These are phyloP conservation scores for Teleiodes luculella DNA, from an alignment of 2,888 invertebrate genomes.

Conservation along the genomic window DNA sequence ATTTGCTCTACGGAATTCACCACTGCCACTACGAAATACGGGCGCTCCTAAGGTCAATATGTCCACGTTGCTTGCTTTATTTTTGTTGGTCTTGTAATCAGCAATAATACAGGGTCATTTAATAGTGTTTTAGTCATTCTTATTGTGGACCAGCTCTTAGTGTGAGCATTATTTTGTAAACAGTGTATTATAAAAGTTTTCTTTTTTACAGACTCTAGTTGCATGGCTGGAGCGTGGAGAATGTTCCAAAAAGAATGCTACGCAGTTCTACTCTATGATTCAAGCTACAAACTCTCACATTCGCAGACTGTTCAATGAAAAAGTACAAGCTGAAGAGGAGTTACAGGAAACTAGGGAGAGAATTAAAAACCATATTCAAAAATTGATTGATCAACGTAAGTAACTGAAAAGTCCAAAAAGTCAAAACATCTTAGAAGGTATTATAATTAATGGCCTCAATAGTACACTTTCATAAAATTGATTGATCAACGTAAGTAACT, in stretches of 20 bases:
- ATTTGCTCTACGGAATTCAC: too few species aligned
- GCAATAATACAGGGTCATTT: too few species aligned
- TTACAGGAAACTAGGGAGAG: constrained; percentile 90
- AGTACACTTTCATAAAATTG: constrained; percentile 69
- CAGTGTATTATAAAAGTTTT: background rate
- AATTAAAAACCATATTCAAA: constrained; percentile 90
- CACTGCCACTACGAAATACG: too few species aligned
- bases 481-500: constrained; percentile 93
- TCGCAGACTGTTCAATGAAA: constrained; percentile 89
- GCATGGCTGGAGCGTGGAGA: constrained; percentile 97
- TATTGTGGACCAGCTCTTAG: too few species aligned
- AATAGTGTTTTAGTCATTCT: too few species aligned
- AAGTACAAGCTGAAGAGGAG: constrained; percentile 92
- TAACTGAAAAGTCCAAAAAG: constrained; percentile 38
- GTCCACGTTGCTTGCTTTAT: too few species aligned
- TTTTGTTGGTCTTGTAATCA: too few species aligned
- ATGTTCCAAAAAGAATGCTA: constrained; percentile 93
- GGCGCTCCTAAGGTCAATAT: too few species aligned
- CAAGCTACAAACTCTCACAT: constrained; percentile 97
- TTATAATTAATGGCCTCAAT: background rate
- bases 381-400: constrained; percentile 95
- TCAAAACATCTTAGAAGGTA: background rate
- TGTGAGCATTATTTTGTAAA: too few species aligned
- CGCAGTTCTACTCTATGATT: constrained; percentile 96
- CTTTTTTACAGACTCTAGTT: constrained; percentile 82